Evolutionary conservation across 2,888 invertebrate species (phyloP).

Genomic region (Drosophila monieri): DNA sequence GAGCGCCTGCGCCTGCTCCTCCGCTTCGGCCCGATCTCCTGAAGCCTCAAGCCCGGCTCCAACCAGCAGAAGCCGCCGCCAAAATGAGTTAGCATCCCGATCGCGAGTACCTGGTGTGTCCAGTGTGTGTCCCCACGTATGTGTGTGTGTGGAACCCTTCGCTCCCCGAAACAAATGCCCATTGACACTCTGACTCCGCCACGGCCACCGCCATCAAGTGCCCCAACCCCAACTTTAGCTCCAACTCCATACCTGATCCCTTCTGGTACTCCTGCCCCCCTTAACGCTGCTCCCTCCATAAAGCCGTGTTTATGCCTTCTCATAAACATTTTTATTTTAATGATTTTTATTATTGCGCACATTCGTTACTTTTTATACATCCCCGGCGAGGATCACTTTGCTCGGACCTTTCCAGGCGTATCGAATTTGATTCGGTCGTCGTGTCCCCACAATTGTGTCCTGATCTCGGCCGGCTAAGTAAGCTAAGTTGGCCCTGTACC

Average conservation of each 20-base stretch:
- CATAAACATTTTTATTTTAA: conserved; percentile 83
- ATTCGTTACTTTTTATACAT: conserved; percentile 78
- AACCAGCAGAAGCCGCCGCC: conserved; percentile 60
- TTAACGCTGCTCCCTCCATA: conserved; percentile 29
- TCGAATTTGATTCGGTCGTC: conserved; percentile 32
- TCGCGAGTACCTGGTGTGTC: conserved; percentile 16
- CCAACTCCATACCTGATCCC: conserved; percentile 32
- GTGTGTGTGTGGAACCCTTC: conserved; percentile 5
- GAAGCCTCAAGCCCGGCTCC: conserved; percentile 26
- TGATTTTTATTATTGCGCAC: conserved; percentile 82
- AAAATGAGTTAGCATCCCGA: conserved; percentile 79
- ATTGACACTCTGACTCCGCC: conserved; percentile 64
- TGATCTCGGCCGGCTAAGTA: conserved; percentile 32
- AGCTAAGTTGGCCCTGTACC: conserved; percentile 30
- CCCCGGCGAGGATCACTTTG: conserved; percentile 51
- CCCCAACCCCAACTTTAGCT: conserved; percentile 37
- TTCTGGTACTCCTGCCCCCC: conserved; percentile 10
- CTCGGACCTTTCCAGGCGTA: conserved; percentile 15
- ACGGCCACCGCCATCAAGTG: conserved; percentile 63
- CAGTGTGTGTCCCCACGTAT: conserved; percentile 34
- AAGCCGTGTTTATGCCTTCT: conserved; percentile 77
- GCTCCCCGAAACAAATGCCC: conserved; percentile 38
- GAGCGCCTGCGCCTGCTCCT: conserved; percentile 71
- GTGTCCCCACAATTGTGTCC: conserved; percentile 40
- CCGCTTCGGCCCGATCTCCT: conserved; percentile 14